Evolutionary conservation across 2,113 vertebrate genomes (phyloP).

Genomic region (Tautogolabrus adspersus): DNA sequence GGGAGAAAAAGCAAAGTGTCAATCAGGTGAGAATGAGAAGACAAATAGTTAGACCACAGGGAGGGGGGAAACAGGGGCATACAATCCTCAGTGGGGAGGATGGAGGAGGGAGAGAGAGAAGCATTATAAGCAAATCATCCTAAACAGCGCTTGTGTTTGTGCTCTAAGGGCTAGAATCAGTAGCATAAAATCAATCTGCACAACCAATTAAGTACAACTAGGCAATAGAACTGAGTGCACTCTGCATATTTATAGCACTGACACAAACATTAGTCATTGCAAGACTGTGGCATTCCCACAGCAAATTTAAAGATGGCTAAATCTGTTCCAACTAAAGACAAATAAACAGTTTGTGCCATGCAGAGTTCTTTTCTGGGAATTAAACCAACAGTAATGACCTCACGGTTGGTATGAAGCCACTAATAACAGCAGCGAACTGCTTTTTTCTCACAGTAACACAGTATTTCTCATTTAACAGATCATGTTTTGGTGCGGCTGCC

Average conservation of each 20-base stretch:
- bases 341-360: constrained; percentile 38
- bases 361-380: constrained; percentile 38
- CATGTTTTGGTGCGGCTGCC: neutral
- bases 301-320: constrained; percentile 20
- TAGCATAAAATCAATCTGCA: constrained; percentile 59
- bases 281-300: constrained; percentile 21
- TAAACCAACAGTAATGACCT: constrained; percentile 26
- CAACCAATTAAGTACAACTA: constrained; percentile 59
- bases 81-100: constrained; percentile 17
- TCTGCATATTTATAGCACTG: constrained; percentile 54
- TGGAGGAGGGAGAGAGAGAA: constrained; percentile 10
- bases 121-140: constrained; percentile 64
- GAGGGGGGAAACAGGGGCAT: constrained; percentile 43
- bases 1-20: constrained; percentile 89
- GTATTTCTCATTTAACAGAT: constrained; percentile 35
- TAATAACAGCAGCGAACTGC: constrained; percentile 19
- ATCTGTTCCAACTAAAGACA: constrained; percentile 36
- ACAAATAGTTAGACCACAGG: constrained; percentile 64
- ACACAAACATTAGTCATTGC: constrained; percentile 32
- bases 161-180: constrained; percentile 47
- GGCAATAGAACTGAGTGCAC: constrained; percentile 45
- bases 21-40: constrained; percentile 82
- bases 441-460: constrained; percentile 25
- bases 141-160: constrained; percentile 62
- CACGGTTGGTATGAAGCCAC: constrained; percentile 4